These are phyloP conservation scores for Microctenopoma steveboyesi DNA, from an alignment of 2,797 vertebrate genomes.

Conservation along the genomic window DNA sequence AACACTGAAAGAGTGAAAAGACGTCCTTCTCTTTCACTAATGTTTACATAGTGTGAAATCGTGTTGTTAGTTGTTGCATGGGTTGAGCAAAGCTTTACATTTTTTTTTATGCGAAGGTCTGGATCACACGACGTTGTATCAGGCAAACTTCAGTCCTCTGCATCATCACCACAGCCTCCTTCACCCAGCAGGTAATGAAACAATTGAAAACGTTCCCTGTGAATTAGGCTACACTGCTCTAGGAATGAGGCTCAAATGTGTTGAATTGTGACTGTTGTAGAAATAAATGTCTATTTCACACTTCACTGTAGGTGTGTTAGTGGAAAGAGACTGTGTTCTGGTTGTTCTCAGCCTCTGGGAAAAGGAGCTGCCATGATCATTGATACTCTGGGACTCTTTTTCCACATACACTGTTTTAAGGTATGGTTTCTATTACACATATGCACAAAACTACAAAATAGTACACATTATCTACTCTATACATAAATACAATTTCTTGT, in stretches of 20 bases:
- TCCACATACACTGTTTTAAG: conserved; percentile 97
- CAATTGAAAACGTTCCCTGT: too few relatives aligned
- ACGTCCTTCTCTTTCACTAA: too few relatives aligned
- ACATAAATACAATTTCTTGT: too few relatives aligned
- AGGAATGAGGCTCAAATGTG: neutral
- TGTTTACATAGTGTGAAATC: neutral
- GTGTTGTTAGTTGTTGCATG: neutral
- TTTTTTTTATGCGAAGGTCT: conserved; percentile 77
- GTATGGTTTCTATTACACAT: conserved; percentile 65
- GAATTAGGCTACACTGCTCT: neutral
- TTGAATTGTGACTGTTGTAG: neutral
- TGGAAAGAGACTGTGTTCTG: conserved; percentile 93
- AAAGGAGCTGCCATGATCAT: conserved; percentile 99
- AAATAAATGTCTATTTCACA: neutral
- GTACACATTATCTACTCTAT: neutral
- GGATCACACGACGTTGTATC: conserved; percentile 87
- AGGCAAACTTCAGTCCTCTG: conserved; percentile 74
- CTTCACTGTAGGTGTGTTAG: conserved; percentile 88
- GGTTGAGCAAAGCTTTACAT: neutral
- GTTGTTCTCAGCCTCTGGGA: conserved; percentile 90
- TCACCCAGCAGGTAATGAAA: conserved; percentile 90
- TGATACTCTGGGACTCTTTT: conserved; percentile 93
- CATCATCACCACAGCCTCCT: conserved; percentile 84
- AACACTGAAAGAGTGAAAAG: neutral
- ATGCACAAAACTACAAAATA: neutral